Base-by-base conservation (phyloP, 2,113 vertebrate species). In the Cynocephalus volans region DNA sequence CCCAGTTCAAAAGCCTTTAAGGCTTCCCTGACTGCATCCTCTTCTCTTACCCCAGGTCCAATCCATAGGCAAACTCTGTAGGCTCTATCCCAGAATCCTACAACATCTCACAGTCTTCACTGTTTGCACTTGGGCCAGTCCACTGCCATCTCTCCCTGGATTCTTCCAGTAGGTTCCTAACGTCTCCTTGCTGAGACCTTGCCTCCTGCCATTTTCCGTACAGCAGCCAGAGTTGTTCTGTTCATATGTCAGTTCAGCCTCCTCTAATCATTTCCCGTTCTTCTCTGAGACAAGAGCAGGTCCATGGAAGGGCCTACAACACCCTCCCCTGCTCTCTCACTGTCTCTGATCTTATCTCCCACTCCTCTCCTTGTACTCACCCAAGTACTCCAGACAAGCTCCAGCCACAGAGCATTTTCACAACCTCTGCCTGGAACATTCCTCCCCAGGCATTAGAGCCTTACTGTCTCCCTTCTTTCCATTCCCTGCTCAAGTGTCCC, bases 251-350 rank as follows among this genome's bases (percentile, higher is more conserved):
- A 0, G 13, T 5, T 56, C 52, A 36, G 1, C n/a, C 18, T 70
- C 73, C 21, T 28, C 13, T 23, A 21, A 5, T 3, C 36, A 52
- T 36, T 83, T 60, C 28, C 23, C n/a, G 5, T 60, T 56, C 82
- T 52, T 26, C 18, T 70, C 14, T 0, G 62, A 81, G 50, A n/a
- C 60, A 8, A 50, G 80, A 92, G 58, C 67, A 48, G 52, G 24
- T n/a, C 64, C 4, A 1, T 1, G 5, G 26, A 33, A 23, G 2
- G 56, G 23, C 50, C 18, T 62, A 45, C 0, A 1, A 58, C 62
- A 73, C 11, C 60, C 21, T 88, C 52, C 65, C 85, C 56, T 45
- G 26, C 11, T 50, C 3, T 67, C 65, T 24, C 2, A 6, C 65
- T 21, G 33, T 70, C 9, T 52, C 54, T 14, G 13, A 9, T 15